Percentiles rank a stretch among this genome's conserved stretches.
These are phyloP conservation scores for Seriola quinqueradiata DNA, from an alignment of 2,113 vertebrate genomes.

Conservation along the genomic window DNA sequence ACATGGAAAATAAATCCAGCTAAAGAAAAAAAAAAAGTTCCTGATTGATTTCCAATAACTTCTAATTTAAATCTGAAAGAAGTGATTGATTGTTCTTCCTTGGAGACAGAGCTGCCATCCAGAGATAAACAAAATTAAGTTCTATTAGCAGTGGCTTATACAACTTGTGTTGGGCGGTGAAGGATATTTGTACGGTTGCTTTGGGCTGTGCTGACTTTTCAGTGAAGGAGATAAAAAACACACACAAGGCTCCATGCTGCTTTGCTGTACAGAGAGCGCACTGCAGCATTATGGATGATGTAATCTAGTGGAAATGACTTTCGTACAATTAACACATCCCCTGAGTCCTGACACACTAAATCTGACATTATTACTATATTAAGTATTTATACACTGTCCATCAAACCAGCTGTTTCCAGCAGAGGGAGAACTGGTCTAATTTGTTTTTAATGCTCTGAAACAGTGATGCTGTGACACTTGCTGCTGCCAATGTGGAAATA, in stretches of 20 bases:
- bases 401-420: slow-evolving; percentile 16
- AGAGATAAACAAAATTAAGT: slow-evolving; percentile 6
- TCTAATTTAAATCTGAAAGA: slow-evolving; percentile 7
- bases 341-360: slow-evolving; percentile 47
- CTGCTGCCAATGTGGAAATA: not conserved
- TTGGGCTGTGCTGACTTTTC: slow-evolving; percentile 19
- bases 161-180: slow-evolving; percentile 5
- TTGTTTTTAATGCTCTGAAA: slow-evolving; percentile 1
- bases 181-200: slow-evolving; percentile 16
- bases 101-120: not conserved
- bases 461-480: not conserved
- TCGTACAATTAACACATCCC: slow-evolving; percentile 42
- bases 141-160: slow-evolving; percentile 7
- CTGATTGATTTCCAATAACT: slow-evolving; percentile 17
- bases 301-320: slow-evolving; percentile 47
- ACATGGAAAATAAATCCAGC: not conserved
- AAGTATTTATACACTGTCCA: slow-evolving; percentile 40
- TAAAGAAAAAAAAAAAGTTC: not conserved
- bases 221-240: not conserved
- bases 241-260: not conserved
- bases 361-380: slow-evolving; percentile 47
- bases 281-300: slow-evolving; percentile 59
- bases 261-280: slow-evolving; percentile 13
- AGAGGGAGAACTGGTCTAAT: not conserved
- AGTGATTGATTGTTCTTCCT: not conserved